Evolutionary conservation across 2,113 vertebrate genomes (phyloP), one percentile per base, ranked within the genome.

Genomic region (Clupea harengus): DNA sequence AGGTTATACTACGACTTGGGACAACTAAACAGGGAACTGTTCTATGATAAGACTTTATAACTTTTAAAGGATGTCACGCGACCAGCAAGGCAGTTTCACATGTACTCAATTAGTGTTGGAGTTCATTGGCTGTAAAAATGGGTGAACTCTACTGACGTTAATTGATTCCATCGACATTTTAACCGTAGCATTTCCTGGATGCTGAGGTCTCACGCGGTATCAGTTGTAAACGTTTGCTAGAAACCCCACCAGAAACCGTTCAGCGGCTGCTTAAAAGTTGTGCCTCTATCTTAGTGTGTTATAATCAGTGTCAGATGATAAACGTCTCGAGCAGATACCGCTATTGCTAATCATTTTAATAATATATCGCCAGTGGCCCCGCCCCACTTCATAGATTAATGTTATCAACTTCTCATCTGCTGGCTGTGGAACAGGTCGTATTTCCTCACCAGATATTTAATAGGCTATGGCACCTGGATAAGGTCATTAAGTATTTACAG

Each of bases 401-500:
- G 54, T 22, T 60, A 0, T 60, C 20, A 60, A 7, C 54, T 60
- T 60, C 72, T 78, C 28, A 39, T 78, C 15, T 4, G 25, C 72
- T 39, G 25, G 72, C 39, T 39, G 72, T 17, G 72, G 10, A 78
- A 9, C 64, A 3, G 28, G 10, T 78, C 32, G 28, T 32, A 78
- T 78, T 78, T 78, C 72, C 72, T 78, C 32, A 39, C 5, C 28
- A 39, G 72, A 78, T 15, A 78, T 78, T 78, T 78, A 78, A 78
- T 32, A 32, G 25, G 72, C 72, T 39, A 11, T 39, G 64, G 39
- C 39, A 78, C 72, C 72, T 32, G 11, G 20, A 60, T 6, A 60
- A 60, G 72, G 72, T 78, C 72, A 78, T 78, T 78, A 78, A 78
- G 72, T 78, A 78, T 78, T 78, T 78, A 78, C 10, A 78, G 28